phyloP scores from a whole-genome alignment of 2,888 invertebrate species.

The Catocala sponsa region DNA sequence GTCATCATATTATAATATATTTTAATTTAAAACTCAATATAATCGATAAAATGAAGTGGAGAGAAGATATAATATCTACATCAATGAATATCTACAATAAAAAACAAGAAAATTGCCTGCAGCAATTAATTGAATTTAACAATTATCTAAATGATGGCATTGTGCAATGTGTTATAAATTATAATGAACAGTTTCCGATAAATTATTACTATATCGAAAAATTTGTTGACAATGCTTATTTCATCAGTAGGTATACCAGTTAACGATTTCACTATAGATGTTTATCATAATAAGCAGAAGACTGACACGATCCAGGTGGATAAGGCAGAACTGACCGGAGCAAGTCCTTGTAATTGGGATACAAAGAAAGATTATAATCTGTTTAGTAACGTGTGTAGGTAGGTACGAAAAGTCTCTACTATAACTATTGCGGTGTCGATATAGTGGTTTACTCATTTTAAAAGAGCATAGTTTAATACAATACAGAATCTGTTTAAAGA shows the following conservation, averaged over 20 bases:
- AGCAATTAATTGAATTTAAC: neutral
- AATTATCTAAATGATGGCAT: neutral
- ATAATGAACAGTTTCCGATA: neutral
- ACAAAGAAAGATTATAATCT: neutral
- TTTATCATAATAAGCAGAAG: neutral
- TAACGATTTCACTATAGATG: neutral
- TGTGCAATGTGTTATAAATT: neutral
- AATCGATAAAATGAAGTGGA: neutral
- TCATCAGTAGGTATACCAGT: neutral
- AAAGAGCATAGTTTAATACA: slow-evolving; percentile 19
- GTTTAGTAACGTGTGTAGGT: neutral
- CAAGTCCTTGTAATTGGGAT: neutral
- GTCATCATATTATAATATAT: neutral
- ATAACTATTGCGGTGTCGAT: slow-evolving; percentile 12
- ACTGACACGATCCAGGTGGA: slow-evolving; percentile 1
- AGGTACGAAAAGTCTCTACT: slow-evolving; percentile 5
- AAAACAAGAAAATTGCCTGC: neutral
- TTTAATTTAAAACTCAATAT: neutral
- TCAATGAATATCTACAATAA: neutral
- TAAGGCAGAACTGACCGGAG: slow-evolving; percentile 1
- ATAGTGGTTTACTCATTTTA: slow-evolving; percentile 16
- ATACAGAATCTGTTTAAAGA: slow-evolving; percentile 16
- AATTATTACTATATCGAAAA: neutral
- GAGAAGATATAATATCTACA: neutral
- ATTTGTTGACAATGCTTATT: neutral